Conservation (phyloP, 2,113 vertebrate species). For the Bubo bubo region DNA sequence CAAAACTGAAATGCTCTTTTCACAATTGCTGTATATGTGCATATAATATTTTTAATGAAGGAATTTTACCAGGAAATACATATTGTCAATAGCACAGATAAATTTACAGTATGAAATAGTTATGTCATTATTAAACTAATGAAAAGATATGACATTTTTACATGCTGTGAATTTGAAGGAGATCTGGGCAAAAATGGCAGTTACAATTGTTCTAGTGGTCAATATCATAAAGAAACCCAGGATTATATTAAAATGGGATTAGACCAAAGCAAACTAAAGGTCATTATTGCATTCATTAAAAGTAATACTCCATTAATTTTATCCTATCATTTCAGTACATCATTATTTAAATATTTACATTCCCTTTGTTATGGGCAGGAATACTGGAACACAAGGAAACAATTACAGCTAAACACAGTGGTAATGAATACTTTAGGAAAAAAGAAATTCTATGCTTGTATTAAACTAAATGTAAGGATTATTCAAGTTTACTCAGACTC, state of each 20-base stretch:
- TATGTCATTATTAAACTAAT: neutral
- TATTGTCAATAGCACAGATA: neutral
- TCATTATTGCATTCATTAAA: neutral
- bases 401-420: neutral
- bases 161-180: neutral
- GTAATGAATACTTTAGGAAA: neutral
- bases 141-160: neutral
- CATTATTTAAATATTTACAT: neutral
- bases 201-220: neutral
- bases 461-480: neutral
- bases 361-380: neutral
- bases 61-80: neutral
- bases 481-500: neutral
- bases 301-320: neutral
- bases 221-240: neutral
- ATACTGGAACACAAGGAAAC: neutral
- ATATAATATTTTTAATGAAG: neutral
- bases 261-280: neutral
- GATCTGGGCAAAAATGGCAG: neutral
- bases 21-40: neutral
- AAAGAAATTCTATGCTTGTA: neutral
- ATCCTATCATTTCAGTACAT: neutral
- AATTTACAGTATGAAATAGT: neutral
- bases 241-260: neutral
- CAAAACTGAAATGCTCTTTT: neutral